phyloP scores from a whole-genome alignment of 2,113 vertebrate species.

The Paedocypris sp. region DNA sequence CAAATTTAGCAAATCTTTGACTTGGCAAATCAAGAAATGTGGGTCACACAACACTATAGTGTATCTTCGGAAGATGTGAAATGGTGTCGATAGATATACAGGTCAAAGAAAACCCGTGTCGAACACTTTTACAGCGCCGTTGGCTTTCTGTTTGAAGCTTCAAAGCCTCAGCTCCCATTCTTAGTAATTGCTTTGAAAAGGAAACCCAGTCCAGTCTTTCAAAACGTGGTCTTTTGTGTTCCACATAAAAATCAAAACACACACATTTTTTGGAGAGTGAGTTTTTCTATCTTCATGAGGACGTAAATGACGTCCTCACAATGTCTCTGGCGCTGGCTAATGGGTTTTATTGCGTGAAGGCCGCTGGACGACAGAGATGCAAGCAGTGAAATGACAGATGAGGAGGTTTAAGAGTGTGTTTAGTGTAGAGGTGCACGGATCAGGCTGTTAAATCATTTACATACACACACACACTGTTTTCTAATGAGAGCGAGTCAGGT shows the following conservation, averaged over 20 bases:
- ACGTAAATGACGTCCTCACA: constrained; percentile 29
- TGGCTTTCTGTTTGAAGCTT: neutral
- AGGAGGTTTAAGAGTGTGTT: constrained; percentile 3
- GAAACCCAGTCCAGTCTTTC: neutral
- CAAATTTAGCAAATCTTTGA: too few species aligned
- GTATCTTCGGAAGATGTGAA: constrained; percentile 3
- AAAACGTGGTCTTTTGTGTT: neutral
- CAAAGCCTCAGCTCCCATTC: neutral
- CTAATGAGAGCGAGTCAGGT: constrained; percentile 17
- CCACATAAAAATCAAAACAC: neutral
- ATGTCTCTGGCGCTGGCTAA: constrained; percentile 33
- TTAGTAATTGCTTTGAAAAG: neutral
- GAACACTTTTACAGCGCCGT: neutral
- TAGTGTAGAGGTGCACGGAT: neutral
- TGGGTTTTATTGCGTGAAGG: constrained; percentile 17
- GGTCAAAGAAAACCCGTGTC: too few species aligned
- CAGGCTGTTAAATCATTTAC: constrained; percentile 7
- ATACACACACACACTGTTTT: neutral
- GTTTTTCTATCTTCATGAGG: too few species aligned
- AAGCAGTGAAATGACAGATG: neutral
- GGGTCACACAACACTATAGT: too few species aligned
- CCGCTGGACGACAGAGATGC: constrained; percentile 22
- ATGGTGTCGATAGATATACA: neutral
- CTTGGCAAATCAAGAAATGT: too few species aligned
- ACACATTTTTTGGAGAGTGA: too few species aligned